These are phyloP conservation scores for Pungitius pungitius DNA, from an alignment of 2,113 vertebrate species.

Conservation along the genomic window DNA sequence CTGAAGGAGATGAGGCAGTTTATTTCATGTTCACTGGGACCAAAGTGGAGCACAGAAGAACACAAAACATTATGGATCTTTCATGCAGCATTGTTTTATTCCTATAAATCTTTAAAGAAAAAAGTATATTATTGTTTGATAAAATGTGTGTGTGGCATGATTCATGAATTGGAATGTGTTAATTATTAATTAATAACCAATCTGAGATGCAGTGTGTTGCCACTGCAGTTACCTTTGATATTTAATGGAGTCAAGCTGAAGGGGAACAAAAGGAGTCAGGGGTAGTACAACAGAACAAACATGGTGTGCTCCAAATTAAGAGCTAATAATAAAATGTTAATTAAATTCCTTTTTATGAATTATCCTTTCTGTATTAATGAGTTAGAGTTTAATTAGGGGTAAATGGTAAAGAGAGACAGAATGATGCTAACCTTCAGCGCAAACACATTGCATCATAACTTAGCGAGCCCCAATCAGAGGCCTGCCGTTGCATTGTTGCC, in stretches of 20 bases:
- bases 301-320: slow-evolving; percentile 68
- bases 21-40: slow-evolving; percentile 68
- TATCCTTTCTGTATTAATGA: slow-evolving; percentile 69
- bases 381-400: slow-evolving; percentile 79
- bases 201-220: slow-evolving; percentile 62
- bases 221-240: slow-evolving; percentile 69
- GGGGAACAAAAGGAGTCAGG: slow-evolving; percentile 62
- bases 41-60: slow-evolving; percentile 59
- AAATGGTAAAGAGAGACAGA: slow-evolving; percentile 57
- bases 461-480: slow-evolving; percentile 49
- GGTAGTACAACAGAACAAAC: slow-evolving; percentile 67
- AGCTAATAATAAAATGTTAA: slow-evolving; percentile 76
- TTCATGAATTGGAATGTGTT: slow-evolving; percentile 31
- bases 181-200: slow-evolving; percentile 53
- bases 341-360: slow-evolving; percentile 75
- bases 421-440: slow-evolving; percentile 66
- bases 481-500: slow-evolving; percentile 43
- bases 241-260: slow-evolving; percentile 71
- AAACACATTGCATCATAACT: slow-evolving; percentile 63
- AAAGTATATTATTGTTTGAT: neutral
- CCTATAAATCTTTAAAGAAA: neutral
- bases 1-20: slow-evolving; percentile 60
- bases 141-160: neutral
- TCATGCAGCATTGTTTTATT: neutral
- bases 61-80: slow-evolving; percentile 15